Evolutionary conservation across 2,888 invertebrate species (phyloP), one percentile per base, ranked within the genome.

Genomic region (Tetrapedia diversipes): DNA sequence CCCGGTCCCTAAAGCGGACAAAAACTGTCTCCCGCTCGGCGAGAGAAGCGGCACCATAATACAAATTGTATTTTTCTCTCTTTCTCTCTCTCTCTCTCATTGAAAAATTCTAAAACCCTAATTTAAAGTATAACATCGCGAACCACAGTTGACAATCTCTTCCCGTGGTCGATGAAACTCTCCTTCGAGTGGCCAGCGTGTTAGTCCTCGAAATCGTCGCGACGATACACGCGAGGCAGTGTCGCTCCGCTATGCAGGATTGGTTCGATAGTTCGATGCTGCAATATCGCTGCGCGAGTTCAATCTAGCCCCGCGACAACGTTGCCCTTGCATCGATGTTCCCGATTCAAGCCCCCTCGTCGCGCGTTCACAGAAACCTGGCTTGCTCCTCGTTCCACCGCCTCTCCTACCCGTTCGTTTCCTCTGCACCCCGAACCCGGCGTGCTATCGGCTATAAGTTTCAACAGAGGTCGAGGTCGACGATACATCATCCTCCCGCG

Each of bases 401-500:
- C 65, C 47, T 65, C 43, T 47, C 45, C 37, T 29, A 22, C 24
- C 24, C 11, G 19, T n/a, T n/a, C n/a, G n/a, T n/a, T n/a, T n/a
- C n/a, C n/a, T n/a, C n/a, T n/a, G n/a, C n/a, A n/a, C n/a, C n/a
- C n/a, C n/a, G n/a, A n/a, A n/a, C n/a, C n/a, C n/a, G n/a, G n/a
- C n/a, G n/a, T 47, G 77, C 80, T 66, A 71, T 81, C 65, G 79
- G 79, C 82, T 88, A 87, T 86, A 85, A 89, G 87, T 89, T 89
- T 88, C 85, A 86, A 71, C 86, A 75, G 81, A 84, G 89, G 88
- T 89, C 89, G 89, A 88, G 89, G 89, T 88, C 87, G 89, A 82
- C 86, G 85, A 89, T 89, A 89, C 88, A 89, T 89, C 89, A 89
- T 86, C 86, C 81, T 81, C 80, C 75, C 81, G 84, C 75, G 84